These are phyloP conservation scores for Sardina pilchardus DNA, from an alignment of 2,113 vertebrate species.

Conservation along the genomic window DNA sequence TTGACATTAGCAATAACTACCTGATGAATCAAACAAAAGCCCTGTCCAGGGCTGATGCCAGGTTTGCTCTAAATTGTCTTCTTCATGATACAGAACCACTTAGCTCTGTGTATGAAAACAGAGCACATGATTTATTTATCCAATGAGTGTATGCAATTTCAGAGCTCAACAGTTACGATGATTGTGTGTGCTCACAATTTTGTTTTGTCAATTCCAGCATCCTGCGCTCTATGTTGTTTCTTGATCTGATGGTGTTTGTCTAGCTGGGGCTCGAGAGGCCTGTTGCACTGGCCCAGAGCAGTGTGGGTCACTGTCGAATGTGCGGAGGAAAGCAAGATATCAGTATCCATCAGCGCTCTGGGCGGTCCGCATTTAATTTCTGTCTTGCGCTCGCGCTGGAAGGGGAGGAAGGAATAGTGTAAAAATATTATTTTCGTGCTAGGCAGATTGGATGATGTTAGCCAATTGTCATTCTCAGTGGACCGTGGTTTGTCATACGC, in stretches of 20 bases:
- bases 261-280: neutral
- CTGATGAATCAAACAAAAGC: neutral
- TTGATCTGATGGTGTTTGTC: neutral
- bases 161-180: constrained; percentile 5
- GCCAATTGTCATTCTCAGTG: constrained; percentile 49
- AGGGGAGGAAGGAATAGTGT: neutral
- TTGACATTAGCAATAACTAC: neutral
- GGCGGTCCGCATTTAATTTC: neutral
- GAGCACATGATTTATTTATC: neutral
- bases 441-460: constrained; percentile 49
- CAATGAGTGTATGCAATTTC: neutral
- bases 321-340: neutral
- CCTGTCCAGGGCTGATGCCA: neutral
- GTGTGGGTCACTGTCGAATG: neutral
- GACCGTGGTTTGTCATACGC: constrained; percentile 42
- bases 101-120: neutral
- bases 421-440: constrained; percentile 30
- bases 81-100: neutral
- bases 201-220: neutral
- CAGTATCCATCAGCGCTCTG: neutral
- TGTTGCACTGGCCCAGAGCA: neutral
- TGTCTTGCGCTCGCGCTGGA: neutral
- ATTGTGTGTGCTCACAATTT: neutral
- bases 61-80: neutral
- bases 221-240: neutral